Evolutionary conservation across 2,797 vertebrate genomes (phyloP).

Genomic region (Gymnodraco acuticeps): DNA sequence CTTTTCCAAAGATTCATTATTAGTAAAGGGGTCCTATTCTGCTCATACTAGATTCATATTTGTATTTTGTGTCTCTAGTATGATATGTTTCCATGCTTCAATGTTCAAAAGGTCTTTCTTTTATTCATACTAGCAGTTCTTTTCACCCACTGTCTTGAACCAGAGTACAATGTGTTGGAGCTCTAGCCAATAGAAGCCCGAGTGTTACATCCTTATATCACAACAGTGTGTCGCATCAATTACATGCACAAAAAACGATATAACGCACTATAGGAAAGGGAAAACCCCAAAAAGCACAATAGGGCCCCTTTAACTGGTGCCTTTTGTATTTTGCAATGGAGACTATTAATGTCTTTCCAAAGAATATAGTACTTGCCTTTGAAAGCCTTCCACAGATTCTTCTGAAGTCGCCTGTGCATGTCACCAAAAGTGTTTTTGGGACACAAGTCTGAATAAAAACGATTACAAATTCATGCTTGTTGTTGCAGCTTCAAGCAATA

Average conservation of each 20-base stretch:
- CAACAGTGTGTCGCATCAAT: too few species aligned
- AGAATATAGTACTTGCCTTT: slow-evolving; percentile 4
- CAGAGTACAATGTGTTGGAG: too few species aligned
- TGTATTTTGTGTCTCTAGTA: too few species aligned
- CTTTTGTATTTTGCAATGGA: neutral
- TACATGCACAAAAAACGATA: neutral
- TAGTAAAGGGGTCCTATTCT: neutral
- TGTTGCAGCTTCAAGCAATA: slow-evolving; percentile 27
- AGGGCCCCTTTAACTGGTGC: too few species aligned
- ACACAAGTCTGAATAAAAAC: slow-evolving; percentile 28
- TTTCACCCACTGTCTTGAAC: too few species aligned
- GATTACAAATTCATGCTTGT: slow-evolving; percentile 24
- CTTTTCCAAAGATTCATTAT: neutral
- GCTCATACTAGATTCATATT: too few species aligned
- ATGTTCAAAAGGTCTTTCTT: too few species aligned
- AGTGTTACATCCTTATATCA: too few species aligned
- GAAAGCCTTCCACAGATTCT: slow-evolving; percentile 16
- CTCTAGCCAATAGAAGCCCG: too few species aligned
- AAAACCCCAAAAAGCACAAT: too few species aligned
- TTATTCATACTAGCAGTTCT: too few species aligned
- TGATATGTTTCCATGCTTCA: too few species aligned
- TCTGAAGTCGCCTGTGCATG: slow-evolving; percentile 3
- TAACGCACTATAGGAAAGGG: neutral
- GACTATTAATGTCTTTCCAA: neutral
- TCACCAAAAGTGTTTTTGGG: slow-evolving; percentile 16